A percentile compares a stretch with the other conserved stretches of the same genome.
These are phyloP conservation scores for Verasper variegatus DNA, from an alignment of 2,113 vertebrate genomes.

Conservation along the genomic window DNA sequence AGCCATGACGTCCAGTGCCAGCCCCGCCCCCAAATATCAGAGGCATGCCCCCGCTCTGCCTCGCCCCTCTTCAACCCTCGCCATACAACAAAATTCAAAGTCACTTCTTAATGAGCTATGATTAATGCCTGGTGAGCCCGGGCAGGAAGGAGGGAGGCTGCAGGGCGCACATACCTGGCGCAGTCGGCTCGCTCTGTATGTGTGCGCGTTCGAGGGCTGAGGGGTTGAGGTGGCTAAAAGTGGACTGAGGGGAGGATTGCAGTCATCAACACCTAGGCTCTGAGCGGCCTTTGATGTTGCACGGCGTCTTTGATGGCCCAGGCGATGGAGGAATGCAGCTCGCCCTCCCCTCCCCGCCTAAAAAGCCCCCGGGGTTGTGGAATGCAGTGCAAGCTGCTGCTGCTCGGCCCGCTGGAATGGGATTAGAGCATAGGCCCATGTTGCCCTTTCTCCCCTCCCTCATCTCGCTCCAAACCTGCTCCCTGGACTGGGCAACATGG, in stretches of 20 bases:
- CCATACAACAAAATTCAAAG: constrained; percentile 68
- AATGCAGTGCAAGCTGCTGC: constrained; percentile 81
- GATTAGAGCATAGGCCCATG: constrained; percentile 76
- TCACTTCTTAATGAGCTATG: constrained; percentile 71
- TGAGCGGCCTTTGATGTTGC: constrained; percentile 79
- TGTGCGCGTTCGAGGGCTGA: constrained; percentile 31
- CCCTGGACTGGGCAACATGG: constrained; percentile 62
- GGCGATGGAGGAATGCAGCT: constrained; percentile 75
- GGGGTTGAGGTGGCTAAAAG: constrained; percentile 77
- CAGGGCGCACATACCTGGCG: constrained; percentile 60
- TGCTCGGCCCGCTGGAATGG: constrained; percentile 78
- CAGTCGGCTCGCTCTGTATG: constrained; percentile 16
- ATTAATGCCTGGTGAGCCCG: constrained; percentile 58
- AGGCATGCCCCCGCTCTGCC: constrained; percentile 1
- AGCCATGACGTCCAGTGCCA: not conserved
- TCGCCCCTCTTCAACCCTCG: constrained; percentile 2
- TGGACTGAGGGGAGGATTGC: constrained; percentile 75
- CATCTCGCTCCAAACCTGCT: constrained; percentile 27
- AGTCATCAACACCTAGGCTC: constrained; percentile 83
- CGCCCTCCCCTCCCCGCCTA: constrained; percentile 58
- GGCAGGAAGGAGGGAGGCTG: constrained; percentile 11
- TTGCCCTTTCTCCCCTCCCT: constrained; percentile 47
- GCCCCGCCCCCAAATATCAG: constrained; percentile 40
- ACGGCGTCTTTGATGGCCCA: constrained; percentile 78
- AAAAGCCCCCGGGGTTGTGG: constrained; percentile 83